Conservation (phyloP, 1,140 invertebrate species). For the Plectrocnemia conspersa region DNA sequence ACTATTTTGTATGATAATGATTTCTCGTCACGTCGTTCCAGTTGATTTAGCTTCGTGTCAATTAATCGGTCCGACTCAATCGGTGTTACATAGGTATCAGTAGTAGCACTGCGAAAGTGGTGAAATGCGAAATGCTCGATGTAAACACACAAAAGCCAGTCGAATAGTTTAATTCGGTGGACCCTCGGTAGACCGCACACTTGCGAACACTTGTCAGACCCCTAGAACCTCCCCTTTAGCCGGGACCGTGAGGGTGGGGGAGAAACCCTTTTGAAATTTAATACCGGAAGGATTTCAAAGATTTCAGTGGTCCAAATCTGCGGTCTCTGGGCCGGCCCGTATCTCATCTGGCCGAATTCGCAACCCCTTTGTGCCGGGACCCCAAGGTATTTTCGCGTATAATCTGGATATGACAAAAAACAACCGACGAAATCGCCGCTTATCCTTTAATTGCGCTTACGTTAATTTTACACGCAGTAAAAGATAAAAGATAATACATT, state of each 20-base stretch:
- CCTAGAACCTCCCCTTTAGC: slow-evolving; percentile 18
- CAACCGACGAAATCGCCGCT: too few relatives aligned
- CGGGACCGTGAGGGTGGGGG: not conserved
- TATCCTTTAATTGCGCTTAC: too few relatives aligned
- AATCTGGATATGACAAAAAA: too few relatives aligned
- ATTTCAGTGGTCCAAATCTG: slow-evolving; percentile 30
- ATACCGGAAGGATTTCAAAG: slow-evolving; percentile 34
- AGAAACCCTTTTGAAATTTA: slow-evolving; percentile 35
- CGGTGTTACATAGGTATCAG: too few relatives aligned
- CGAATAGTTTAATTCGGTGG: slow-evolving; percentile 16
- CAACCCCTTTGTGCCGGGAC: not conserved
- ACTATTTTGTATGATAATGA: too few relatives aligned
- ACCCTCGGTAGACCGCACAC: slow-evolving; percentile 17
- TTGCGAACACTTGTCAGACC: slow-evolving; percentile 18
- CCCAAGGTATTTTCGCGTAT: too few relatives aligned
- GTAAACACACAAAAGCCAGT: slow-evolving; percentile 12
- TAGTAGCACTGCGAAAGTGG: slow-evolving; percentile 3
- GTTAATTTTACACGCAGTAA: too few relatives aligned
- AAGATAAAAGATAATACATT: too few relatives aligned
- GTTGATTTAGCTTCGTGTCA: too few relatives aligned
- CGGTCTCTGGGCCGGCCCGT: slow-evolving; percentile 1
- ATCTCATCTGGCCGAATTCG: not conserved
- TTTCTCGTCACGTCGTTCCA: too few relatives aligned
- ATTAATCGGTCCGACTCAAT: too few relatives aligned
- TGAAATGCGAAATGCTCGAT: slow-evolving; percentile 13